Conservation (phyloP, 2,888 invertebrate genomes). For the Disparrhopalites patrizii region DNA sequence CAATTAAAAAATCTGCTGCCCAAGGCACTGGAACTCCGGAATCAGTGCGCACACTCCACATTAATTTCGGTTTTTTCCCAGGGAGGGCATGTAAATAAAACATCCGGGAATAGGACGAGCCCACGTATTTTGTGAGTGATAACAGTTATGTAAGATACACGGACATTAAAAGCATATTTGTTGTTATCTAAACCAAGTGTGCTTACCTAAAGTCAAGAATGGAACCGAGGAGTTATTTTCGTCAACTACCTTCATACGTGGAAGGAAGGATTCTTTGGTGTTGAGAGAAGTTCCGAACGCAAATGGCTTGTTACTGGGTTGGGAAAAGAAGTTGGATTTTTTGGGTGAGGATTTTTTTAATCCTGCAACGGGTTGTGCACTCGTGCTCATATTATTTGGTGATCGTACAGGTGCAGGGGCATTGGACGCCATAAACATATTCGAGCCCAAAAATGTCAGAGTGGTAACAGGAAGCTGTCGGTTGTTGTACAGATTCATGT, state of each 20-base stretch:
- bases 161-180: too few species aligned
- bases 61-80: too few species aligned
- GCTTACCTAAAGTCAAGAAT: conserved; percentile 29
- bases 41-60: too few species aligned
- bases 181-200: background rate
- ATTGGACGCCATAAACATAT: conserved; percentile 25
- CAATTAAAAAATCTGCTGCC: too few species aligned
- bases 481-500: conserved; percentile 7
- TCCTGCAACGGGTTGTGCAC: background rate
- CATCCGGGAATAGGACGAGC: too few species aligned
- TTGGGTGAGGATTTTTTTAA: conserved; percentile 24
- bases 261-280: conserved; percentile 41
- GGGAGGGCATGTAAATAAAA: too few species aligned
- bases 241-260: conserved; percentile 37
- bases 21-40: too few species aligned
- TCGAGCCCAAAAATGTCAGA: conserved; percentile 40
- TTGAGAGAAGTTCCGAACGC: conserved; percentile 27
- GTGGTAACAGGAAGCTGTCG: conserved; percentile 45
- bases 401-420: conserved; percentile 22
- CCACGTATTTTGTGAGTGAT: too few species aligned
- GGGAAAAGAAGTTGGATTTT: conserved; percentile 24
- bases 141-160: too few species aligned
- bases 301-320: conserved; percentile 14
- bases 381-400: conserved; percentile 17
- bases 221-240: conserved; percentile 31